These are phyloP conservation scores for Acronicta psi DNA, from an alignment of 2,888 invertebrate genomes.

Conservation along the genomic window DNA sequence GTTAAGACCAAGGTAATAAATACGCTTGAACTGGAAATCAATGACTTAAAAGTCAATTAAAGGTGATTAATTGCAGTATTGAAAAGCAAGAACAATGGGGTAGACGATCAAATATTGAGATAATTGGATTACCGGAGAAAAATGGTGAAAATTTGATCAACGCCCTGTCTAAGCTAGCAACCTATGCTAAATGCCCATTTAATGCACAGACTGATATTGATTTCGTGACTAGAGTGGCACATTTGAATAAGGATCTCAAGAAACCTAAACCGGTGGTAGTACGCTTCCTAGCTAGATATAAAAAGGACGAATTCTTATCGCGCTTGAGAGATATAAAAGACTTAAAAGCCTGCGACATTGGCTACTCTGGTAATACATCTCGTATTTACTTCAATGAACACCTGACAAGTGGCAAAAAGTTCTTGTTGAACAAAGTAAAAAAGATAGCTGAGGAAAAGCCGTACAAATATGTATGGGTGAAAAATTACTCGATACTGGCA, in stretches of 20 bases:
- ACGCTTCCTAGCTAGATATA: constrained; percentile 9
- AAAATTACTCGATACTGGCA: constrained; percentile 7
- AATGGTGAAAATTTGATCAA: constrained; percentile 9
- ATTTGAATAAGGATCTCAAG: constrained; percentile 6
- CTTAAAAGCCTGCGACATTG: constrained; percentile 6
- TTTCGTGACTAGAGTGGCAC: constrained; percentile 14
- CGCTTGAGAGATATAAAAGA: constrained; percentile 9
- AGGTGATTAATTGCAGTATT: neutral
- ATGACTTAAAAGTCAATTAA: constrained; percentile 7
- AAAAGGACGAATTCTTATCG: constrained; percentile 12
- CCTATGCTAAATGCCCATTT: constrained; percentile 2
- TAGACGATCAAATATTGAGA: constrained; percentile 11
- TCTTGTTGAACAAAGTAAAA: constrained; percentile 8
- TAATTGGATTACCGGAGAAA: constrained; percentile 10
- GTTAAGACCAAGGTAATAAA: constrained; percentile 3
- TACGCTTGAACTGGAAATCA: constrained; percentile 1
- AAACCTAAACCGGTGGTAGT: constrained; percentile 12
- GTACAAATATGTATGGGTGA: constrained; percentile 14
- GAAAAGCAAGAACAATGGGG: constrained; percentile 12
- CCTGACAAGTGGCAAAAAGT: constrained; percentile 7
- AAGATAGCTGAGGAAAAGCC: constrained; percentile 10
- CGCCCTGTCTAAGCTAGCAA: constrained; percentile 1
- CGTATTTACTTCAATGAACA: constrained; percentile 14
- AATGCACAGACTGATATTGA: constrained; percentile 12
- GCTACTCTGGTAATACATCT: constrained; percentile 4